Conservation (phyloP, 1,140 invertebrate genomes). For the Rhyacophila brunnea region DNA sequence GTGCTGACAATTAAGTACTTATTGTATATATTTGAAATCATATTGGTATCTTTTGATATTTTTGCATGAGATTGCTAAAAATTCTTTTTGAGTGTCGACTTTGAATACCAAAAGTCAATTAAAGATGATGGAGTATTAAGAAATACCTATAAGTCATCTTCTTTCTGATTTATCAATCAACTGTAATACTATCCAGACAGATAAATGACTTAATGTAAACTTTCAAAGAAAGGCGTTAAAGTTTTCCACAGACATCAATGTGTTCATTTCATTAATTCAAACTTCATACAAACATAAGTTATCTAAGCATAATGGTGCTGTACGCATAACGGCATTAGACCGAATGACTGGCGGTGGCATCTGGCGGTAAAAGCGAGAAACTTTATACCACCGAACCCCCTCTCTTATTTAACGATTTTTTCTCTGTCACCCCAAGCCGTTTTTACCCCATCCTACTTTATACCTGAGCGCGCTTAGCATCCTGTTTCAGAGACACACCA, state of each 20-base stretch:
- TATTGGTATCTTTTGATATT: no score
- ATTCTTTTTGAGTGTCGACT: no score
- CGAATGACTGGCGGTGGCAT: constrained; percentile 30
- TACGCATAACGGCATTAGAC: constrained; percentile 1
- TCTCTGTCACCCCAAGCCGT: constrained; percentile 21
- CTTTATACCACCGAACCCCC: constrained; percentile 27
- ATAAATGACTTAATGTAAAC: no score
- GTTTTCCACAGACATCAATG: constrained; percentile 6
- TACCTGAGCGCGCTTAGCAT: constrained; percentile 31
- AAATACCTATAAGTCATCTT: no score
- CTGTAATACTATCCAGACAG: no score
- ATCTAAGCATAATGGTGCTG: constrained; percentile 9
- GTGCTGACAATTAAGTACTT: no score
- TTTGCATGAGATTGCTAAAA: no score
- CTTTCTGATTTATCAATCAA: no score
- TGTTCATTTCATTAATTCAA: constrained; percentile 15
- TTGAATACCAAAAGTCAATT: no score
- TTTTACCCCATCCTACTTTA: constrained; percentile 25
- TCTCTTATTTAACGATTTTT: constrained; percentile 31
- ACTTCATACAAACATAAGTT: constrained; percentile 23
- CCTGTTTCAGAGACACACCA: constrained; percentile 17
- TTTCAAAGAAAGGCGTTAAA: not conserved
- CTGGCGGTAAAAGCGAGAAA: constrained; percentile 20
- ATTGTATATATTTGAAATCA: no score
- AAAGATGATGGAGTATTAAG: no score